Base-by-base conservation (phyloP, 2,113 vertebrate genomes). In the Pandion haliaetus region DNA sequence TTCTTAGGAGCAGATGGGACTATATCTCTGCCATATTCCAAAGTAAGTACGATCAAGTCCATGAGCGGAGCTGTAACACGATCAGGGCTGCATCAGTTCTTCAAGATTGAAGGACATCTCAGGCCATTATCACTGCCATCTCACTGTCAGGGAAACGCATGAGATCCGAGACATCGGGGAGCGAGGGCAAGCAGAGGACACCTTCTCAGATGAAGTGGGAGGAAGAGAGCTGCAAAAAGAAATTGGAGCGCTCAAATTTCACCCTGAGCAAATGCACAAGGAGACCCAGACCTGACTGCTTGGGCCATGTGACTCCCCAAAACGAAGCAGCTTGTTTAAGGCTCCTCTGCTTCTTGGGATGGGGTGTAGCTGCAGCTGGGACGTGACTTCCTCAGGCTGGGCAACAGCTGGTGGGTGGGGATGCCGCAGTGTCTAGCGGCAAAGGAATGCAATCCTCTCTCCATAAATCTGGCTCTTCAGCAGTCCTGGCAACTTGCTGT, bases 321-420 rank as follows among this genome's bases (percentile, higher is more conserved):
- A 24, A 65, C 0, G 38, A 28, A 71, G 82, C 54, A 55, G 80
- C 57, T 82, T 32, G 3, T 42, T 71, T 31, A 54, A 95, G 74
- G 65, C 81, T 73, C 55, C 76, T 94, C 86, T 90, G 86, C 67
- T 72, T 44, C 70, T 62, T 15, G 57, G 81, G 86, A 54, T 15
- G 63, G 82, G 93, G 67, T 2, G 70, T 57, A 80, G 88, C 85
- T 86, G 55, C 72, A 52, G 83, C 93, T 80, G 80, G 92, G 95
- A 79, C 8, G 1, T 2, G 80, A 59, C 40, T 84, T 76, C 50
- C 67, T 54, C 74, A 28, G 76, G 65, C 86, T 74, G 86, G 61
- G 94, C 72, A 31, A 12, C 91, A 95, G 94, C 95, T 95, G 95
- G 10, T 89, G 91, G 91, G 94, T 94, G 96, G 94, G 86, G 88